A percentile compares a stretch with the other conserved stretches of the same genome.
phyloP scores from a whole-genome alignment of 2,797 vertebrate genomes.

The Morus bassanus region DNA sequence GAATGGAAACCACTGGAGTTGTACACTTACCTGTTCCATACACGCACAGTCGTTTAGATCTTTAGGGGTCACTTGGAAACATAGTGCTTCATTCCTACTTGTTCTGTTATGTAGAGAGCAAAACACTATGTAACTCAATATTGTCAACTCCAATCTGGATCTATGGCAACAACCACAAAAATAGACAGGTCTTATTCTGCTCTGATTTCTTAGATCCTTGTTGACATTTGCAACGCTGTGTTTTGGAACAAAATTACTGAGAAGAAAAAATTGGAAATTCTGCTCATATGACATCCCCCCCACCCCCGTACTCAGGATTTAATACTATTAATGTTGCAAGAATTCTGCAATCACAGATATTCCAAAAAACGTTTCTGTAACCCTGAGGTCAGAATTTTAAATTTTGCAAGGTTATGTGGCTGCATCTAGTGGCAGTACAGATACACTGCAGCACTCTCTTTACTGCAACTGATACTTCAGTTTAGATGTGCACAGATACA shows the following conservation, averaged over 20 bases:
- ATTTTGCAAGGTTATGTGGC: conserved; percentile 48
- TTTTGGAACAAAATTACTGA: background rate
- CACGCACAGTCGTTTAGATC: background rate
- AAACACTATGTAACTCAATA: conserved; percentile 6
- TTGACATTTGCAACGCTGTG: background rate
- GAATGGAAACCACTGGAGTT: background rate
- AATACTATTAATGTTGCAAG: background rate
- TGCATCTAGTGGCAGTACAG: conserved; percentile 63
- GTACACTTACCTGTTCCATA: background rate
- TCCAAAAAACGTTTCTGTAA: background rate
- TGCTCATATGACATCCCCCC: background rate
- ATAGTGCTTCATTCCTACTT: background rate
- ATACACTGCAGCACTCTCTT: background rate
- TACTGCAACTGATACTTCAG: background rate
- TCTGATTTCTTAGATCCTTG: background rate
- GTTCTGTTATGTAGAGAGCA: background rate
- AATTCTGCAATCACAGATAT: background rate
- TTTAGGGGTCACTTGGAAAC: background rate
- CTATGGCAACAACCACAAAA: conserved; percentile 40
- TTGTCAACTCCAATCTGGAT: conserved; percentile 16
- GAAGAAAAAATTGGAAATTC: background rate
- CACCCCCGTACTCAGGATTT: background rate
- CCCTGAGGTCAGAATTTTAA: background rate
- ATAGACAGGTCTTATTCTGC: background rate
- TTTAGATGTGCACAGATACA: background rate